Evolutionary conservation across 1,140 invertebrate species (phyloP), one percentile per base, ranked within the genome.

Genomic region (Drosophila punjabiensis): DNA sequence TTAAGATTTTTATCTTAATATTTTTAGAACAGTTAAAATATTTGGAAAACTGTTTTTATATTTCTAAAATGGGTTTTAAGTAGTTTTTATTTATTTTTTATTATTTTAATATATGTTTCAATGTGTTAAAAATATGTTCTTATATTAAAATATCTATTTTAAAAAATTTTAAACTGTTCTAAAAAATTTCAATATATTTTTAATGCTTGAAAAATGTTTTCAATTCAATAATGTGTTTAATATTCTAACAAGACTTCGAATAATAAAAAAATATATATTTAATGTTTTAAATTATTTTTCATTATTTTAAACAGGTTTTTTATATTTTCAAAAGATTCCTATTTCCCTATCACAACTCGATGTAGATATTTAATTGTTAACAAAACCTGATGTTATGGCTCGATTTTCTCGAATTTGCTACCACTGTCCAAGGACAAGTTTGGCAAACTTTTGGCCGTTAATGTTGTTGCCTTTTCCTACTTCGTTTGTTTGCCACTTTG

Each of bases 401-500:
- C 0, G 5, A 30, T 60, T 30, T 37, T 37, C 13, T 5, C 18
- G 7, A 8, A 20, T 28, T 20, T 47, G 9, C 14, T 8, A 24
- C 65, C 65, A 69, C 33, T 37, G 41, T 64, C n/a, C 60, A 65
- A 37, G 39, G 65, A 45, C 37, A 33, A 28, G 64, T 69, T 66
- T 39, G 35, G 18, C 20, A 71, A 73, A 58, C 55, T 32, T 62
- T 67, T 47, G 64, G 41, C 58, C 43, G 37, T 35, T 35, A 35
- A 20, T 58, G 52, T 56, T 65, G 32, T 53, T 64, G 62, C 41
- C 30, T 74, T 61, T 61, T 24, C 39, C 16, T 43, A 45, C 43
- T 52, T 48, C 39, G 69, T 39, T 71, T 73, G 67, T 20, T 73
- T 56, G 68, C 68, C 69, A 75, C 58, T 74, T 76, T 76, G 71